Conservation (phyloP, 64 coral and sea anemone species). For the Montipora capricornis region DNA sequence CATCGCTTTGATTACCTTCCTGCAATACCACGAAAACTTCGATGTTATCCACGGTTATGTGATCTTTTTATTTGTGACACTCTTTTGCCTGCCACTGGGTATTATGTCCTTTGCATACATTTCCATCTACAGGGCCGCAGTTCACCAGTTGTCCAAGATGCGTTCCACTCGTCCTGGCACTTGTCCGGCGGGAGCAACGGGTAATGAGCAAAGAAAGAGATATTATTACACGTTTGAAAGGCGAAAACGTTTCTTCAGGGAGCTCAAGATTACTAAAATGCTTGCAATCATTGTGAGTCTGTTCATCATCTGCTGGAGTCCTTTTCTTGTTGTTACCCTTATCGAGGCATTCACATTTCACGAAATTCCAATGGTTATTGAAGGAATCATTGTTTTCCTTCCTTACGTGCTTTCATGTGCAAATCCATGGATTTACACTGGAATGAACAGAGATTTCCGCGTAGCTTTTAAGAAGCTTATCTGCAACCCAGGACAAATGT, state of each 20-base stretch:
- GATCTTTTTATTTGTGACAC: slow-evolving; percentile 74
- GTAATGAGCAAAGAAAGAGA: slow-evolving; percentile 46
- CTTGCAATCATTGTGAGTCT: slow-evolving; percentile 85
- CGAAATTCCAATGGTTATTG: slow-evolving; percentile 6
- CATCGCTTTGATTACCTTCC: slow-evolving; percentile 67
- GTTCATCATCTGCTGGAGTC: slow-evolving; percentile 85
- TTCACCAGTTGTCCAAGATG: slow-evolving; percentile 85
- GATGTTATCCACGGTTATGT: slow-evolving; percentile 64
- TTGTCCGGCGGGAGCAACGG: slow-evolving; percentile 11
- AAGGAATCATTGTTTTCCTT: slow-evolving; percentile 52
- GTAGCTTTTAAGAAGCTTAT: slow-evolving; percentile 89
- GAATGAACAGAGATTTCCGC: slow-evolving; percentile 90
- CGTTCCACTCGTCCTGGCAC: slow-evolving; percentile 48
- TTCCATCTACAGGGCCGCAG: slow-evolving; percentile 82
- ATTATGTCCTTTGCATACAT: slow-evolving; percentile 90
- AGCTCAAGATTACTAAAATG: slow-evolving; percentile 93
- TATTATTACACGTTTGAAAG: slow-evolving; percentile 58
- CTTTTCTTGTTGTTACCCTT: slow-evolving; percentile 76
- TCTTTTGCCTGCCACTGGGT: slow-evolving; percentile 76
- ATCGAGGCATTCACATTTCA: slow-evolving; percentile 73
- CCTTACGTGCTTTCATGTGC: slow-evolving; percentile 78
- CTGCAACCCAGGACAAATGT: slow-evolving; percentile 46
- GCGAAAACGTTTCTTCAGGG: slow-evolving; percentile 89
- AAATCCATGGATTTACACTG: slow-evolving; percentile 92
- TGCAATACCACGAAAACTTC: slow-evolving; percentile 60